Conservation (phyloP, 2,797 vertebrate genomes). For the Falco naumanni region DNA sequence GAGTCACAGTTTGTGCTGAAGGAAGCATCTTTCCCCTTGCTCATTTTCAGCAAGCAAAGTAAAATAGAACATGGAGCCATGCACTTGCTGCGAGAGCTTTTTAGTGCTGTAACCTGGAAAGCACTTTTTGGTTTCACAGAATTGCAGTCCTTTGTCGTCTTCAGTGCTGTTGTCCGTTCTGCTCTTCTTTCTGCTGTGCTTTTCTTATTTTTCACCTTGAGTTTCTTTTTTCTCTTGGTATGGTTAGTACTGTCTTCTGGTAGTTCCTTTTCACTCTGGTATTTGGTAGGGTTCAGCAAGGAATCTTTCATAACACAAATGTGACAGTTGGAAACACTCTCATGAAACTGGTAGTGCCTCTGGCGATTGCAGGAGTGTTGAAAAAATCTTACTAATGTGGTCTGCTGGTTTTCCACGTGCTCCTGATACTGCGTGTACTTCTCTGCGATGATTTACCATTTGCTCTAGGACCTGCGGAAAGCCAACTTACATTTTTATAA, state of each 20-base stretch:
- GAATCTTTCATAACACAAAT: background rate
- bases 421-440: background rate
- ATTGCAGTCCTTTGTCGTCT: background rate
- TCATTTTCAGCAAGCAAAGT: background rate
- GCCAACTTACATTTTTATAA: background rate
- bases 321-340: fast-evolving
- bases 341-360: background rate
- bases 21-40: background rate
- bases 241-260: background rate
- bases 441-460: fast-evolving
- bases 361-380: fast-evolving
- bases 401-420: fast-evolving
- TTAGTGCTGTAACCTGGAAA: background rate
- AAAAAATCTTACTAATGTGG: background rate
- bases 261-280: background rate
- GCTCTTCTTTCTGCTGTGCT: background rate
- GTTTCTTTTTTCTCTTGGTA: background rate
- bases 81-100: fast-evolving
- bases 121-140: background rate
- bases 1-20: background rate
- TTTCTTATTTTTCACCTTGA: background rate
- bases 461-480: background rate
- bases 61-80: background rate
- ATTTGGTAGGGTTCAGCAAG: background rate
- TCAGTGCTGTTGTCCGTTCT: background rate